Base-by-base conservation (phyloP, 1,140 invertebrate genomes). In the Cryptotermes secundus region DNA sequence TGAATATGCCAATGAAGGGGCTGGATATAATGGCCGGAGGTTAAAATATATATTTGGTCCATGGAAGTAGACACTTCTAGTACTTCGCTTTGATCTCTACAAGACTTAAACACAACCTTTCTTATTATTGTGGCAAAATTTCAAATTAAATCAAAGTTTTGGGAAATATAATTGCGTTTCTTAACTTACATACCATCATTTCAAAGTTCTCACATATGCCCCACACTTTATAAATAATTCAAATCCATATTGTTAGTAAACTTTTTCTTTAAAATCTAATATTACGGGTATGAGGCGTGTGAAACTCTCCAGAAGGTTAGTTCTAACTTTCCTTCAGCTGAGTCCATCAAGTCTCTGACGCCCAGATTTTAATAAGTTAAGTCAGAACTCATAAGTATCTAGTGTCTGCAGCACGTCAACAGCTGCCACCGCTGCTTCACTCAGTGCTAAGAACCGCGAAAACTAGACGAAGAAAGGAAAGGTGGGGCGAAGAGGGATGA, bases 341-440 rank as follows among this genome's bases (percentile, higher is more conserved):
- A 72, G 59, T 72, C 59, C n/a, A 72, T 72, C 59, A 72, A n/a
- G 59, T 12, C 14, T 14, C n/a, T 72, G 59, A 34, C 34, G n/a
- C 38, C 26, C 19, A 45, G 81, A 45, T 45, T 82, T 82, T 82
- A 82, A 82, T 82, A 82, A 82, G 81, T 82, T 45, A 82, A 45
- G 81, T 82, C 81, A 82, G 81, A 82, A 82, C 81, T 82, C 81
- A 45, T 82, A 45, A 82, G 81, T 45, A 49, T 82, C 80, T 35
- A n/a, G 59, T 24, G 53, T 59, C 53, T 81, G 35, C 36, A 22
- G 26, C 81, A 22, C 22, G 35, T 45, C 38, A 42, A 82, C 81
- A 82, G 81, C 81, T 82, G 81, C 34, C 80, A 36, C 6, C 12
- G 16, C 16, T 72, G 16, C 59, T 4, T 72, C 59, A 72, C 26